Conservation (phyloP, 2,888 invertebrate genomes). For the Xylota segnis region DNA sequence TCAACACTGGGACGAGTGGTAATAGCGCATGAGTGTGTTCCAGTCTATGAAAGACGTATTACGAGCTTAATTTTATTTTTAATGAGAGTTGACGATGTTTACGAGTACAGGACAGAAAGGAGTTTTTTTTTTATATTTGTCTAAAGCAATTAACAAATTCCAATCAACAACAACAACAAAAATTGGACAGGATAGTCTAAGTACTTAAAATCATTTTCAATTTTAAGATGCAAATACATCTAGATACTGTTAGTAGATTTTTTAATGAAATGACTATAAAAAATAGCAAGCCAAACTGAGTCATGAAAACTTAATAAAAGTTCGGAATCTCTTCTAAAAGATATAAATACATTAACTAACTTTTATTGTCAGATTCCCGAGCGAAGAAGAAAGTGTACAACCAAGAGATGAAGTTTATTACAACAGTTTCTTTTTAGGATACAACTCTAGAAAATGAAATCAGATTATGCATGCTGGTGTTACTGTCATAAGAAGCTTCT, state of each 20-base stretch:
- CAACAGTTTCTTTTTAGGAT: too few species aligned
- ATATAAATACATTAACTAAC: not conserved
- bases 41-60: conserved; percentile 9
- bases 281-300: not conserved
- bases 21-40: not conserved
- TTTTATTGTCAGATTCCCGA: not conserved
- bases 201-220: not conserved
- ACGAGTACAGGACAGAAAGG: not conserved
- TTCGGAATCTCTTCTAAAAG: not conserved
- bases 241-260: not conserved
- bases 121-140: not conserved
- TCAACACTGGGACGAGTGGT: not conserved
- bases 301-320: not conserved
- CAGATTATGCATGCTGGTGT: too few species aligned
- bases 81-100: not conserved
- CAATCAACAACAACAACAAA: not conserved
- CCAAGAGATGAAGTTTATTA: too few species aligned
- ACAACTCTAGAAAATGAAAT: too few species aligned
- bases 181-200: not conserved
- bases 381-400: too few species aligned
- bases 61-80: conserved; percentile 17
- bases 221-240: not conserved
- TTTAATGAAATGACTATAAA: not conserved
- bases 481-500: too few species aligned
- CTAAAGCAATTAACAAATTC: not conserved